These are phyloP conservation scores for Papilio gigon DNA, from an alignment of 2,888 invertebrate species.

Conservation along the genomic window DNA sequence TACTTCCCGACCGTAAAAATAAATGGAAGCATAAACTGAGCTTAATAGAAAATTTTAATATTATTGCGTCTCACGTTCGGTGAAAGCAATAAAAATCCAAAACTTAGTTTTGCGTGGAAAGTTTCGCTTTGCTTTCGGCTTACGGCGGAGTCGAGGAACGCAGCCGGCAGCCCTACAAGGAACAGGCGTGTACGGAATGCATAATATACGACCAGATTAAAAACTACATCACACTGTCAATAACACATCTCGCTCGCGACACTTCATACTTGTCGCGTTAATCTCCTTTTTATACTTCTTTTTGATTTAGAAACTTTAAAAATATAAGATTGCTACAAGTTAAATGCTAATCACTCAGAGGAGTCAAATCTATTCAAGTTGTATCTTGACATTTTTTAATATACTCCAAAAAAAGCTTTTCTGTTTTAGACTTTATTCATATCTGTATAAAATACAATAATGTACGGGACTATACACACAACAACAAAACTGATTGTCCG, in stretches of 20 bases:
- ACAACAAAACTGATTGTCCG: neutral
- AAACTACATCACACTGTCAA: constrained; percentile 80
- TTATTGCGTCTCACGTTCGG: constrained; percentile 78
- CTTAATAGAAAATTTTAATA: constrained; percentile 66
- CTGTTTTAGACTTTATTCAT: neutral
- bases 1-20: constrained; percentile 35
- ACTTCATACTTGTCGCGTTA: constrained; percentile 22
- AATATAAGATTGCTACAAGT: no score
- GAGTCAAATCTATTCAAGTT: no score
- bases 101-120: constrained; percentile 76
- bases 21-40: constrained; percentile 53
- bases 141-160: constrained; percentile 68
- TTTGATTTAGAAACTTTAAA: no score
- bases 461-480: no score
- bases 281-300: neutral
- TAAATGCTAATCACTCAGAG: no score
- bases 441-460: neutral
- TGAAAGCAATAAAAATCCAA: constrained; percentile 80
- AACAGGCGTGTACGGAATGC: constrained; percentile 80
- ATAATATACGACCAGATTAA: constrained; percentile 80
- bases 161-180: constrained; percentile 72
- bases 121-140: constrained; percentile 73
- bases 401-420: neutral
- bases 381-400: no score
- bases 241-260: constrained; percentile 56